phyloP scores from a whole-genome alignment of 1,140 invertebrate species.

The Pseudomyrmex concolor region DNA sequence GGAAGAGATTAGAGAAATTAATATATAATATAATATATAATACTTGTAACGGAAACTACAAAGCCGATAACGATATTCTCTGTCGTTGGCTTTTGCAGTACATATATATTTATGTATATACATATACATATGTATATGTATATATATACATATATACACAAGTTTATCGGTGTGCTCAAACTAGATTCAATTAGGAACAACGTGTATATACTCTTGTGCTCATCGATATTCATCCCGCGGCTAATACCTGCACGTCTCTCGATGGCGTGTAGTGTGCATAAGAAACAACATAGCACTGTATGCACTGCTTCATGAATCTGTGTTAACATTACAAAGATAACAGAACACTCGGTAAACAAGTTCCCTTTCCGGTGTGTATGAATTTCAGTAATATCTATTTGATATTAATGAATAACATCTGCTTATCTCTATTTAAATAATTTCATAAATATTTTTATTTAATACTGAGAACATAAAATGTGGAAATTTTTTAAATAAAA shows the following conservation, averaged over 20 bases:
- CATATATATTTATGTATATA: slow-evolving; percentile 29
- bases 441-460: background rate
- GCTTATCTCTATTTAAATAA: background rate
- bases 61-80: slow-evolving; percentile 12
- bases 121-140: slow-evolving; percentile 12
- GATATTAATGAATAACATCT: background rate
- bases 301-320: slow-evolving; percentile 43
- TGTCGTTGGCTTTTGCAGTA: background rate
- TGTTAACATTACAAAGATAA: slow-evolving; percentile 60
- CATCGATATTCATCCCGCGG: slow-evolving; percentile 61
- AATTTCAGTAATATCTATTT: background rate
- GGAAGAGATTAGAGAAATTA: slow-evolving; percentile 30
- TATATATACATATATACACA: slow-evolving; percentile 38
- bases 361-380: slow-evolving; percentile 2
- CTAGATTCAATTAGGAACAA: slow-evolving; percentile 61
- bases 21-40: slow-evolving; percentile 8
- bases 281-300: slow-evolving; percentile 53
- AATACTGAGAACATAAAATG: background rate
- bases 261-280: slow-evolving; percentile 58
- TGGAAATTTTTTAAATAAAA: slow-evolving; percentile 8
- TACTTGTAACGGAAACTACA: slow-evolving; percentile 22
- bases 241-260: slow-evolving; percentile 62
- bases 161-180: slow-evolving; percentile 49
- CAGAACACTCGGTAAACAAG: slow-evolving; percentile 18
- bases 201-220: slow-evolving; percentile 56